These are phyloP conservation scores for Manduca sexta DNA, from an alignment of 1,140 invertebrate species.

Conservation along the genomic window DNA sequence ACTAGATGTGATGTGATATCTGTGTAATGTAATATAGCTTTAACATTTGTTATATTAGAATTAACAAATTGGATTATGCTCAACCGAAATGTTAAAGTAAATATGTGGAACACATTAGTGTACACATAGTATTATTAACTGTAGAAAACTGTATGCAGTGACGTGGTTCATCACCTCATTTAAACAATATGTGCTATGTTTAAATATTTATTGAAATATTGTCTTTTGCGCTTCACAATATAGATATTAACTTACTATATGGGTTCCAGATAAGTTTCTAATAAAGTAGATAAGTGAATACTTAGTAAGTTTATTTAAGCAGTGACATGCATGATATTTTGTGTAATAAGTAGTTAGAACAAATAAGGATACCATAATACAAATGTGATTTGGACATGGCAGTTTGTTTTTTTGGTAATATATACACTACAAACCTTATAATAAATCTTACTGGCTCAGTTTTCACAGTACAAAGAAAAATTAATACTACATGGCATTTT, in stretches of 20 bases:
- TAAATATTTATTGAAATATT: slow-evolving; percentile 1
- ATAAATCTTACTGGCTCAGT: too few relatives aligned
- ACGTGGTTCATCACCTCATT: too few relatives aligned
- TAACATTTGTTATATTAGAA: too few relatives aligned
- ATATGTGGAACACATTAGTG: too few relatives aligned
- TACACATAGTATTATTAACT: too few relatives aligned
- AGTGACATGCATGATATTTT: not conserved
- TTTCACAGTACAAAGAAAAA: not conserved
- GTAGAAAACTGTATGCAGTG: too few relatives aligned
- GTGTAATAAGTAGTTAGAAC: not conserved
- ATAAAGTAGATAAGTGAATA: not conserved
- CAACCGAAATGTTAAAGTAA: too few relatives aligned
- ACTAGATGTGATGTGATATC: too few relatives aligned
- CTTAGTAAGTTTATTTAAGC: not conserved
- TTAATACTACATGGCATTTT: slow-evolving; percentile 14
- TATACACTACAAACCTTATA: not conserved
- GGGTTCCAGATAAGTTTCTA: not conserved
- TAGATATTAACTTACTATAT: slow-evolving; percentile 1
- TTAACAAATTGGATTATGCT: too few relatives aligned
- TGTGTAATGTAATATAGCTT: too few relatives aligned
- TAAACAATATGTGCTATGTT: slow-evolving; percentile 1
- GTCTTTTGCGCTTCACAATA: not conserved
- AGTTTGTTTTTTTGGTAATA: not conserved
- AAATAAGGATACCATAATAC: not conserved
- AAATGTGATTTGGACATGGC: slow-evolving; percentile 3